Evolutionary conservation across 1,140 invertebrate species (phyloP).

Genomic region (Pachypeltis micranthus): DNA sequence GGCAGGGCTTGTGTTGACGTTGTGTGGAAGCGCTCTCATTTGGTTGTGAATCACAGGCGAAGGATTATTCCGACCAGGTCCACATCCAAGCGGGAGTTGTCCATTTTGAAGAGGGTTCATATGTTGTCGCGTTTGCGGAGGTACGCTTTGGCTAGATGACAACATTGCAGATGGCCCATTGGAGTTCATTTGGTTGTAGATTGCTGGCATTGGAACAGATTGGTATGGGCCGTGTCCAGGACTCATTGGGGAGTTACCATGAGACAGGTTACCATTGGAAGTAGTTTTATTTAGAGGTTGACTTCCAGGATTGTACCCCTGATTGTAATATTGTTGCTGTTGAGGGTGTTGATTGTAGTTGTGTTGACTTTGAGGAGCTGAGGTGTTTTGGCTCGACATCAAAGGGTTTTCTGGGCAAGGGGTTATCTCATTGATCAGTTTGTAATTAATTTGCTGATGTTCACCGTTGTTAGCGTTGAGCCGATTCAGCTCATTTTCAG

Average conservation of each 20-base stretch:
- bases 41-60: background rate
- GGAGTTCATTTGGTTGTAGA: background rate
- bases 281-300: too few species aligned
- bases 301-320: too few species aligned
- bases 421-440: too few species aligned
- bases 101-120: background rate
- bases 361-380: too few species aligned
- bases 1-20: background rate
- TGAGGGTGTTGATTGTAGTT: too few species aligned
- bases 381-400: too few species aligned
- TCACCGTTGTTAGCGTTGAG: too few species aligned
- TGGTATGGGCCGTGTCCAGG: background rate
- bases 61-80: background rate
- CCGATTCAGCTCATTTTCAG: too few species aligned
- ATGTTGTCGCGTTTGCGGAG: background rate
- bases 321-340: too few species aligned
- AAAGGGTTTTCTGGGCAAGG: too few species aligned
- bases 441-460: too few species aligned
- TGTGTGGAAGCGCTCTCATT: background rate
- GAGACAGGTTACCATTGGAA: background rate
- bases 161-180: background rate
- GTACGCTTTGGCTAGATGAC: background rate
- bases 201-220: background rate
- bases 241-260: background rate
- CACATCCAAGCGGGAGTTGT: background rate